A percentile compares a stretch with the other conserved stretches of the same genome.
Evolutionary conservation across 2,797 vertebrate genomes (phyloP).

Genomic region (Melanotaenia trifasciata): DNA sequence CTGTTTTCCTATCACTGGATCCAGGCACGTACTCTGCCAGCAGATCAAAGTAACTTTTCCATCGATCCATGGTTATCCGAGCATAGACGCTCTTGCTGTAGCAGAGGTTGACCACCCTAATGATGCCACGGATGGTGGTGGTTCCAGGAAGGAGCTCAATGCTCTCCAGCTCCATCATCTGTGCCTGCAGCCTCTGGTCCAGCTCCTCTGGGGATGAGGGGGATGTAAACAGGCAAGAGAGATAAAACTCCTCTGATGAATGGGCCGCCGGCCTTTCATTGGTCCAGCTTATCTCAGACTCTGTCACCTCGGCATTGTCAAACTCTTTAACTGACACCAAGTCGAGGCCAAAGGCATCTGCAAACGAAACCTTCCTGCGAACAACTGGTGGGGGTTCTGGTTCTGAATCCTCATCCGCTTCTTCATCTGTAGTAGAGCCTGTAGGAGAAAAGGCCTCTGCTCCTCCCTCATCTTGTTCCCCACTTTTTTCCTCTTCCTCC

Average conservation of each 20-base stretch:
- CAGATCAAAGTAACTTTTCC: slow-evolving; percentile 91
- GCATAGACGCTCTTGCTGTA: slow-evolving; percentile 90
- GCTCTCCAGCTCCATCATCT: slow-evolving; percentile 90
- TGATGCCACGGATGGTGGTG: slow-evolving; percentile 86
- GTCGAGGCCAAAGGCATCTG: slow-evolving; percentile 93
- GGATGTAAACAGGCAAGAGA: slow-evolving; percentile 87
- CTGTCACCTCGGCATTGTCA: slow-evolving; percentile 78
- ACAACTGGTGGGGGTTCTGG: slow-evolving; percentile 75
- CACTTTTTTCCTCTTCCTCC: slow-evolving; percentile 12
- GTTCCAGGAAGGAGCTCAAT: slow-evolving; percentile 86
- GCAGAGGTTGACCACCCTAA: slow-evolving; percentile 93
- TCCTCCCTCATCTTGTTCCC: slow-evolving; percentile 74
- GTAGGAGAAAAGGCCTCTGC: slow-evolving; percentile 80
- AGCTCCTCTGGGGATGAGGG: slow-evolving; percentile 87
- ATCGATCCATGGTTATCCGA: slow-evolving; percentile 88
- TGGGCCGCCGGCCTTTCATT: slow-evolving; percentile 64
- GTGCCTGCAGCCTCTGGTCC: slow-evolving; percentile 82
- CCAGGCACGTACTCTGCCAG: slow-evolving; percentile 92
- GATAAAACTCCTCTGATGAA: slow-evolving; percentile 83
- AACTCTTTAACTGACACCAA: slow-evolving; percentile 97
- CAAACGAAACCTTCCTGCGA: slow-evolving; percentile 94
- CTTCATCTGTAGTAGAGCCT: slow-evolving; percentile 80
- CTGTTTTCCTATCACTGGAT: slow-evolving; percentile 90
- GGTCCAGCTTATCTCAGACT: slow-evolving; percentile 55
- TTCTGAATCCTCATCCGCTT: slow-evolving; percentile 84